Evolutionary conservation across 2,888 invertebrate species (phyloP), one percentile per base, ranked within the genome.

Genomic region (Brachyptera risi): DNA sequence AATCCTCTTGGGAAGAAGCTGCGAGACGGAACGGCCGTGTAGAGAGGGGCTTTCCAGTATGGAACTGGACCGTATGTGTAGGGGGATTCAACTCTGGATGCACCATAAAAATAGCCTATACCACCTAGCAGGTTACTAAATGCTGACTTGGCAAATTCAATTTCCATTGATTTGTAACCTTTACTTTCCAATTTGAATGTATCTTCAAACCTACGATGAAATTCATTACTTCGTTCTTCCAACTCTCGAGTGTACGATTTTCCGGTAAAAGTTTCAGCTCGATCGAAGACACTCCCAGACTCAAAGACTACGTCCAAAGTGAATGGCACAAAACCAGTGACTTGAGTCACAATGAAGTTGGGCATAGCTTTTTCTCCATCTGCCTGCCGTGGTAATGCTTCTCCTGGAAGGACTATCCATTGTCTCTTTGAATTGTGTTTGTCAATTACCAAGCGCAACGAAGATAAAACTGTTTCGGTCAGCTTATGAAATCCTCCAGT

Each of bases 1-100:
- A 99, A 99, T 0, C 99, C 99, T 17, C 99, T 84, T 0, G 99
- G 99, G 74, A 99, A 99, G 78, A 97, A 97, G 27, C 97, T 95
- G 66, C 96, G 79, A 1, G 90, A 91, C 1, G 97, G 98, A 13
- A 99, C 97, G 0, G 88, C 95, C 0, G 95, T 91, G 73, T 93
- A 95, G 0, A 99, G 77, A 0, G 93, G 84, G 4, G 96, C 90
- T 67, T 87, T 86, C 93, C 98, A 99, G 72, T 99, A 99, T 0
- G 90, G 88, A 9, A 96, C 91, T 0, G 96, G 92, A 63, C 88
- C 89, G 65, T 84, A 83, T 0, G 90, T 93, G 68, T 90, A 83
- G 31, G 79, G 76, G 1, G 91, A 92, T 70, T 86, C 86, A 0
- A 99, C 98, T 49, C 88, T 78, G 0, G 95, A 91, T 0, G 87